Percentiles rank a stretch among this genome's conserved stretches.
These are phyloP conservation scores for western clawed frog (Xenopus tropicalis) DNA, from an alignment of 2,113 vertebrate genomes.

Conservation along the genomic window UCB_Xtro_10.0 CM004450.2:63007001-63007500, in stretches of 20 bases:
- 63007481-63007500: too few species aligned
- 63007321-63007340: background rate
- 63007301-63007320: background rate
- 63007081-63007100: constrained; percentile 30
- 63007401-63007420: too few species aligned
- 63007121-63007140: constrained; percentile 28
- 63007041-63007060: constrained; percentile 4
- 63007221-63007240: constrained; percentile 22
- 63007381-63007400: too few species aligned
- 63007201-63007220: constrained; percentile 37
- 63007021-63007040: constrained; percentile 11
- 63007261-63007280: constrained; percentile 28
- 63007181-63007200: constrained; percentile 34
- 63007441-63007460: too few species aligned
- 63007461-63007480: too few species aligned
- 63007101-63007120: constrained; percentile 23
- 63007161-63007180: background rate
- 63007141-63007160: constrained; percentile 17
- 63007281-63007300: background rate
- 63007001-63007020: constrained; percentile 12
- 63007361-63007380: background rate
- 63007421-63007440: too few species aligned
- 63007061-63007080: constrained; percentile 33
- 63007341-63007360: too few species aligned
- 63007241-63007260: constrained; percentile 32